A percentile compares a stretch with the other conserved stretches of the same genome.
Evolutionary conservation across 2,888 invertebrate genomes (phyloP).

Genomic region (Matsumyia berberina): DNA sequence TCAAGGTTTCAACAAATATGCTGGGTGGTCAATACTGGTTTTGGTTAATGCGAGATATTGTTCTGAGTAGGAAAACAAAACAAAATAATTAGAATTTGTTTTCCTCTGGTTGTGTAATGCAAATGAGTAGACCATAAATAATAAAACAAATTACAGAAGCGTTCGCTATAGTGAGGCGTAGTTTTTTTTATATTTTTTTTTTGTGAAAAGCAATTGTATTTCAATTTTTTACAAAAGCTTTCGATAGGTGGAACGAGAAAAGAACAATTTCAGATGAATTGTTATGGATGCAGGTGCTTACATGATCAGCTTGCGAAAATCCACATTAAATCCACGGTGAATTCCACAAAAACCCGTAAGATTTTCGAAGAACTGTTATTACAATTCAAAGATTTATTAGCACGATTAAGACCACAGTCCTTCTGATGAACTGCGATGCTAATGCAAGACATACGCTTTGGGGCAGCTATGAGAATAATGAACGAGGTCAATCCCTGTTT

Average conservation of each 20-base stretch:
- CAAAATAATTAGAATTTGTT: constrained; percentile 12
- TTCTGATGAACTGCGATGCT: too few species aligned
- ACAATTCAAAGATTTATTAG: too few species aligned
- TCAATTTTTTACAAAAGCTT: background rate
- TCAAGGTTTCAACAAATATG: constrained; percentile 31
- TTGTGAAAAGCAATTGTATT: background rate
- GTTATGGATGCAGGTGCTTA: too few species aligned
- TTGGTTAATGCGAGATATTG: constrained; percentile 12
- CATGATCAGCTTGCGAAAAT: too few species aligned
- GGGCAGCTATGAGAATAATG: too few species aligned
- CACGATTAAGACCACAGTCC: too few species aligned
- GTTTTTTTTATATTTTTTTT: background rate
- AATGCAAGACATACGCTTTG: too few species aligned
- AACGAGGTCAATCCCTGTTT: too few species aligned
- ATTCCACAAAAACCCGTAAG: too few species aligned
- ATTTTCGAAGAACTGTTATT: too few species aligned
- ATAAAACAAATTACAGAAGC: background rate
- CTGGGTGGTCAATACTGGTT: constrained; percentile 21
- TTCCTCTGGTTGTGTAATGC: background rate
- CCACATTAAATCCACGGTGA: too few species aligned
- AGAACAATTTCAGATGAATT: background rate
- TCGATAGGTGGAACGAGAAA: background rate
- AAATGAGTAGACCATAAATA: background rate
- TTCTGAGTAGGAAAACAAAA: background rate
- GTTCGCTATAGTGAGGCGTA: background rate